These are phyloP conservation scores for Tiaroga cobitis DNA, from an alignment of 2,797 vertebrate species.

Conservation along the genomic window DNA sequence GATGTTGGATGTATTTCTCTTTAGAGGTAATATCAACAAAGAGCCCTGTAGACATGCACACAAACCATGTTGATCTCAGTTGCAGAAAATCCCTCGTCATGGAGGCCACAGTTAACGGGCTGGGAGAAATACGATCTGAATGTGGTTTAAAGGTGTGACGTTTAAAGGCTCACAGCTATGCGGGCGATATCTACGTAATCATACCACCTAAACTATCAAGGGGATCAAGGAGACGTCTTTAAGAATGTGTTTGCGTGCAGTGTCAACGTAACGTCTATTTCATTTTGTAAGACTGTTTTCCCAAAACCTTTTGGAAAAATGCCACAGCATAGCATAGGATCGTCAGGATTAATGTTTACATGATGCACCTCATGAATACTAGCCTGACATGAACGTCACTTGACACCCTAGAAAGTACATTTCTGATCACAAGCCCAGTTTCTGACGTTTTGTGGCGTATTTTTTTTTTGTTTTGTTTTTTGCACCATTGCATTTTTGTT, in stretches of 20 bases:
- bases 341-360: not conserved
- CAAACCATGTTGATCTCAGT: slow-evolving; percentile 16
- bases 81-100: not conserved
- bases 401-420: not conserved
- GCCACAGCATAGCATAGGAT: not conserved
- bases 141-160: slow-evolving; percentile 6
- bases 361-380: not conserved
- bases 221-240: not conserved
- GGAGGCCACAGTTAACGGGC: not conserved
- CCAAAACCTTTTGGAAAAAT: not conserved
- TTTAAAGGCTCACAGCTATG: slow-evolving; percentile 2
- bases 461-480: not conserved
- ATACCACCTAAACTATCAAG: not conserved
- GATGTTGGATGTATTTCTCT: not conserved
- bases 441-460: not conserved
- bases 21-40: slow-evolving; percentile 2
- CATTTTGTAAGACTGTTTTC: not conserved
- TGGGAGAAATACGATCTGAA: slow-evolving; percentile 29
- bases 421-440: not conserved
- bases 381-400: not conserved
- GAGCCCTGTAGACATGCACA: not conserved
- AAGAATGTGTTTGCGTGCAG: not conserved
- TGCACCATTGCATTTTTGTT: not conserved
- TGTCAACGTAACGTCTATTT: not conserved
- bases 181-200: not conserved